These are phyloP conservation scores for Sceliomorpha sp. DNA, from an alignment of 2,888 invertebrate genomes.

Conservation along the genomic window DNA sequence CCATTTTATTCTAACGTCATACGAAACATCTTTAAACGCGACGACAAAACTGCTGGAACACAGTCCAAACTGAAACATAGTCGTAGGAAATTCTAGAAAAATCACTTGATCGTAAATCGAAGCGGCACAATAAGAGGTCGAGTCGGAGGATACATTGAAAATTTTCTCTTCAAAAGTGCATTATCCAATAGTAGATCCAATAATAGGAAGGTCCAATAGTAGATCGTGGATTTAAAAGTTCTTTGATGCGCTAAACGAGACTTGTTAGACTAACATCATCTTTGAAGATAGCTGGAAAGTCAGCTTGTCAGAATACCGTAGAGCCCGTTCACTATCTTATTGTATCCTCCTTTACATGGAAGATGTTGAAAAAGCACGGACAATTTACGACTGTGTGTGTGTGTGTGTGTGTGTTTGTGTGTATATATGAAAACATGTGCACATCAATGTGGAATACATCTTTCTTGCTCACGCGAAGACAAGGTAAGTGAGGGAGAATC, in stretches of 20 bases:
- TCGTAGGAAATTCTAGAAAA: background rate
- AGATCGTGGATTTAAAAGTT: slow-evolving; percentile 16
- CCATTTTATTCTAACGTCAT: background rate
- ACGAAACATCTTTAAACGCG: too few relatives aligned
- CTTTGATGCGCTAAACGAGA: slow-evolving; percentile 30
- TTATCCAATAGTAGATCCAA: slow-evolving; percentile 26
- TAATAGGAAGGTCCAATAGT: slow-evolving; percentile 6
- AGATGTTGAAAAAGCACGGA: slow-evolving; percentile 32
- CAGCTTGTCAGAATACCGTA: slow-evolving; percentile 19
- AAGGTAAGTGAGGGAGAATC: slow-evolving; percentile 66
- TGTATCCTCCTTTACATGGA: slow-evolving; percentile 14
- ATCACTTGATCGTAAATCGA: background rate
- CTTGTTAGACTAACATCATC: slow-evolving; percentile 21
- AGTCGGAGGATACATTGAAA: too few relatives aligned
- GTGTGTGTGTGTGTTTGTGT: slow-evolving; percentile 10
- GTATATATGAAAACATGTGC: too few relatives aligned
- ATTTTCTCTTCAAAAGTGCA: slow-evolving; percentile 3
- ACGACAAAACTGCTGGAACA: too few relatives aligned
- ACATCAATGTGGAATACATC: slow-evolving; percentile 41
- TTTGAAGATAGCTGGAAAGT: slow-evolving; percentile 23
- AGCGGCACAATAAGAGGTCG: slow-evolving; percentile 15
- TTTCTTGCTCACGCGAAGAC: slow-evolving; percentile 48
- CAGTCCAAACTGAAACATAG: too few relatives aligned
- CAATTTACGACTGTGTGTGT: slow-evolving; percentile 64
- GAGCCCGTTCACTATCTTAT: slow-evolving; percentile 18